Evolutionary conservation across 2,797 vertebrate genomes (phyloP).

Genomic region (Nasua narica): DNA sequence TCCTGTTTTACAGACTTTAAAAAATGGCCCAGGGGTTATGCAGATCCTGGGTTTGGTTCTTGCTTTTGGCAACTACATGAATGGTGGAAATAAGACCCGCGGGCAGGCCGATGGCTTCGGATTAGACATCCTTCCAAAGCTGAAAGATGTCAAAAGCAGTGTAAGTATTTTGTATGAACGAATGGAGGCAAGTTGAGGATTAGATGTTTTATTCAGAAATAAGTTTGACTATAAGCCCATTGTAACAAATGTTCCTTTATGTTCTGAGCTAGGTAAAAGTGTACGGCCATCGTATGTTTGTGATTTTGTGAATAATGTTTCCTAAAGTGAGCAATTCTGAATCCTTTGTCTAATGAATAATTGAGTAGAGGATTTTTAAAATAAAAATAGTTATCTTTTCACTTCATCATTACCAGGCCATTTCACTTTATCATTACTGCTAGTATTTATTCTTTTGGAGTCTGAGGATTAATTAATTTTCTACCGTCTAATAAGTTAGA

Average conservation of each 20-base stretch:
- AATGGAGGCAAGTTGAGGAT: not conserved
- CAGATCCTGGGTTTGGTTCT: conserved; percentile 94
- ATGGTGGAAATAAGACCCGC: conserved; percentile 95
- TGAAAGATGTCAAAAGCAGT: conserved; percentile 98
- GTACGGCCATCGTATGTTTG: not conserved
- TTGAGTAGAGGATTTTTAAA: not conserved
- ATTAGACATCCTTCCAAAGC: conserved; percentile 96
- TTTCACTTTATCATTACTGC: too few relatives aligned
- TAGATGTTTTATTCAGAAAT: not conserved
- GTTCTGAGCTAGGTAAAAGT: not conserved
- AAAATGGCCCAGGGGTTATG: conserved; percentile 88
- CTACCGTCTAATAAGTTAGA: not conserved
- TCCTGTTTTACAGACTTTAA: conserved; percentile 86
- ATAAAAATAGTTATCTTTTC: not conserved
- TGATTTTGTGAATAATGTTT: not conserved
- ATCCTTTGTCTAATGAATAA: not conserved
- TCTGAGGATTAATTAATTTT: not conserved
- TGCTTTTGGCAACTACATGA: conserved; percentile 98
- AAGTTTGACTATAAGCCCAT: not conserved
- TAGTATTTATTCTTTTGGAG: not conserved
- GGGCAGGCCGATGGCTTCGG: conserved; percentile 98
- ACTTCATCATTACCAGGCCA: not conserved
- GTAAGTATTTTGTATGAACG: conserved; percentile 86
- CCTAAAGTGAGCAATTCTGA: not conserved
- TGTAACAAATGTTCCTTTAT: not conserved